Evolutionary conservation across 2,797 vertebrate genomes (phyloP).

Genomic region (Dryobates pubescens): DNA sequence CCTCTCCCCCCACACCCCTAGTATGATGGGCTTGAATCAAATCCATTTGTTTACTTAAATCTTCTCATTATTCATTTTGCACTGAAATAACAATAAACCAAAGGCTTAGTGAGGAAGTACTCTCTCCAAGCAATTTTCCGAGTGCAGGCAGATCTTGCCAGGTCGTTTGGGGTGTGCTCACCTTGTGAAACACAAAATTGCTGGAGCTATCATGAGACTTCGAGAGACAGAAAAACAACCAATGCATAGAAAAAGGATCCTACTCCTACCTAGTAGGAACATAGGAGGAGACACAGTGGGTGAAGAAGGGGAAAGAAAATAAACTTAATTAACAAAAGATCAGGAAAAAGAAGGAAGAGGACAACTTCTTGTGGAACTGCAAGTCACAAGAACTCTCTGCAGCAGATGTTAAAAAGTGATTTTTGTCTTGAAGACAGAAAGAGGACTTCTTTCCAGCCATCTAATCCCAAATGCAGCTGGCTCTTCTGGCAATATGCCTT

Average conservation of each 20-base stretch:
- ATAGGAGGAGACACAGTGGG: neutral
- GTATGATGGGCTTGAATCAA: conserved; percentile 46
- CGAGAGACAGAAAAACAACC: neutral
- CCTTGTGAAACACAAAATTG: conserved; percentile 23
- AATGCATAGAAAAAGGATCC: neutral
- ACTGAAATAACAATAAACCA: conserved; percentile 59
- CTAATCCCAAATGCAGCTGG: conserved; percentile 69
- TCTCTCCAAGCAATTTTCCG: conserved; percentile 18
- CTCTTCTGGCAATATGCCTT: conserved; percentile 59
- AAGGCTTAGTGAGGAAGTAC: conserved; percentile 40
- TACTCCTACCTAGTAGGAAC: neutral
- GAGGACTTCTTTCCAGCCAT: conserved; percentile 67
- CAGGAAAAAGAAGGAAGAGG: conserved; percentile 27
- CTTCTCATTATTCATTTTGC: conserved; percentile 50
- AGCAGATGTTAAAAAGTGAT: conserved; percentile 62
- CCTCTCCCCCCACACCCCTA: conserved; percentile 22
- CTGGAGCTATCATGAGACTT: neutral
- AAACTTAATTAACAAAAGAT: conserved; percentile 29
- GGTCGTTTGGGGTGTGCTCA: conserved; percentile 45
- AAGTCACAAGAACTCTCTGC: conserved; percentile 41
- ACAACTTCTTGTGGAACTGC: neutral
- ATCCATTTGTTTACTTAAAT: conserved; percentile 55
- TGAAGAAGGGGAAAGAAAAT: conserved; percentile 27
- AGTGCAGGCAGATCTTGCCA: neutral
- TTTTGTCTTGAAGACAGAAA: conserved; percentile 49